A percentile compares a stretch with the other conserved stretches of the same genome.
These are phyloP conservation scores for Masticophis lateralis DNA, from an alignment of 2,797 vertebrate species.

Conservation along the genomic window DNA sequence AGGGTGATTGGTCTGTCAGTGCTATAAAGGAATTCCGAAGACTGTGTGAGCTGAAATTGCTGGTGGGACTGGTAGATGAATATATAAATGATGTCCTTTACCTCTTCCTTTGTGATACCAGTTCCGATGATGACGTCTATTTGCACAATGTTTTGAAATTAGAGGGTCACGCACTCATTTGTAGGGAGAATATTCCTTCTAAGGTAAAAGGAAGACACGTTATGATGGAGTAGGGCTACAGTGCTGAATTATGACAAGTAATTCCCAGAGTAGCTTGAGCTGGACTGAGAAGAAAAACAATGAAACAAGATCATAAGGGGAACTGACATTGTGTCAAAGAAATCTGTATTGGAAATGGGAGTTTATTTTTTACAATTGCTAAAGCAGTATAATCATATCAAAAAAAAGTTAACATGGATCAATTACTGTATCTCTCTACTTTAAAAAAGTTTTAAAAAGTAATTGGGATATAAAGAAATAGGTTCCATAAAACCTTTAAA, in stretches of 20 bases:
- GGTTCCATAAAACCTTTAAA: background rate
- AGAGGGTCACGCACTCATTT: slow-evolving; percentile 75
- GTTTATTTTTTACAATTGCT: background rate
- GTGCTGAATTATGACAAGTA: background rate
- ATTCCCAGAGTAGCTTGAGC: background rate
- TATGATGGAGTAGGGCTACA: background rate
- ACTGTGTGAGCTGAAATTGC: slow-evolving; percentile 77
- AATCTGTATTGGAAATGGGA: background rate
- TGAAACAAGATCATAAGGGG: background rate
- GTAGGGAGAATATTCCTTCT: slow-evolving; percentile 66
- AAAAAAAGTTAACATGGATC: background rate
- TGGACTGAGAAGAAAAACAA: background rate
- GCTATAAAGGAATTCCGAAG: slow-evolving; percentile 78
- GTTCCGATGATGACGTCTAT: slow-evolving; percentile 82
- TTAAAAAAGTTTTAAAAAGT: background rate
- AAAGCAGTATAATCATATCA: background rate
- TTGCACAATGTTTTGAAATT: slow-evolving; percentile 77
- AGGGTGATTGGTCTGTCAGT: slow-evolving; percentile 80
- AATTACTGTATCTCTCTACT: background rate
- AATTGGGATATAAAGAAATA: background rate
- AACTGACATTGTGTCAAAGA: background rate
- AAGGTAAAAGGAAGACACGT: slow-evolving; percentile 58
- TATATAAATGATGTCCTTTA: slow-evolving; percentile 82
- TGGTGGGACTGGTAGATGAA: slow-evolving; percentile 83
- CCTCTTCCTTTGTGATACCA: slow-evolving; percentile 89